Base-by-base conservation (phyloP, 2,797 vertebrate species). In the Merluccius polli region DNA sequence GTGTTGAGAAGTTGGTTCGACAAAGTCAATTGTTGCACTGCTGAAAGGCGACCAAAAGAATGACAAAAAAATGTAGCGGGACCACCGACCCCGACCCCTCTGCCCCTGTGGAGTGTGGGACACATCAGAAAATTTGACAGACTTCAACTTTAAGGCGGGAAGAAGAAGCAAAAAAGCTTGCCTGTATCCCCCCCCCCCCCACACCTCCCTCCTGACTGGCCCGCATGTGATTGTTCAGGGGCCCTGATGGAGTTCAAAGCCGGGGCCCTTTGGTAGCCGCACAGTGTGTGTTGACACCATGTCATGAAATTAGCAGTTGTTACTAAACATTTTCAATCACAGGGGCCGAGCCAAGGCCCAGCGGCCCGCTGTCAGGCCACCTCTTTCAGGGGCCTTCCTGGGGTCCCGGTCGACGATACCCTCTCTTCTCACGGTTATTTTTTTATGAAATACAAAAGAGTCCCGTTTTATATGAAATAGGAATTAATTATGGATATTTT, bases 101-200 rank as follows among this genome's bases (percentile, higher is more conserved):
- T 93, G 95, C 95, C 38, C 91, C 95, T 96, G 94, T 96, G 95
- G 95, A 95, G 97, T 94, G 96, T 95, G 95, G 95, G 95, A 97
- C 96, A 95, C 95, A 95, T 98, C 97, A 97, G 96, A 98, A 97
- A 96, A 97, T 97, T 95, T 98, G 97, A 99, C 97, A 98, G 96
- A 96, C 96, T 96, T 98, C 95, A 97, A 95, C 94, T 94, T 96
- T 95, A 95, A 96, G 95, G 95, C 96, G 97, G 21, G 24, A 27
- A 67, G 15, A 67, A 12, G 11, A 67, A 29, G 7, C n/a, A 29
- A 67, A 27, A 24, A 6, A 11, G n/a, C n/a, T 29, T 27, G 10
- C 3, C 24, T 63, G 18, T 16, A 5, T 13, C 18, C 9, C 16
- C 59, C 24, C 2, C 24, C 9, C 18, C 59, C 63, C n/a, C 24